A percentile compares a stretch with the other conserved stretches of the same genome.
Conservation (phyloP, 2,113 vertebrate genomes). For the Anguilla rostrata region DNA sequence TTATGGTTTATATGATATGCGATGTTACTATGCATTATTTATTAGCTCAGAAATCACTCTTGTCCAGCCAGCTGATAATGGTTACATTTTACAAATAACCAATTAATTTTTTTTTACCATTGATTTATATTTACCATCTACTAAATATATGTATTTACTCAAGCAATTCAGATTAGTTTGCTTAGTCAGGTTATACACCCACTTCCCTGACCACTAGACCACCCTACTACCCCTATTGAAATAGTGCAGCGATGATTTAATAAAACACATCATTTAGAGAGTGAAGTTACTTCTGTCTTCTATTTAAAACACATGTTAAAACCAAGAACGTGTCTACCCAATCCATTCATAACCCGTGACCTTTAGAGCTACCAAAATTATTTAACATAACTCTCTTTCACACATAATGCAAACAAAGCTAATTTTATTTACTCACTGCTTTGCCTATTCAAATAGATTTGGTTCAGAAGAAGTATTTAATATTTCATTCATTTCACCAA, state of each 20-base stretch:
- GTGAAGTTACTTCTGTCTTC: neutral
- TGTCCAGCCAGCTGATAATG: neutral
- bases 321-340: neutral
- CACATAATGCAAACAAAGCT: neutral
- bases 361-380: neutral
- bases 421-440: neutral
- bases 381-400: neutral
- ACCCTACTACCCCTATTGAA: neutral
- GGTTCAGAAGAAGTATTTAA: neutral
- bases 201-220: neutral
- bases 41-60: neutral
- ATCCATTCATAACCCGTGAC: neutral
- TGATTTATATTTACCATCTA: neutral
- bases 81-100: neutral
- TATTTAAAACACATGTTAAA: neutral
- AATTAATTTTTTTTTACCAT: neutral
- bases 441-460: neutral
- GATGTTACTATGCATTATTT: neutral
- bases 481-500: neutral
- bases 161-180: neutral
- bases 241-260: neutral
- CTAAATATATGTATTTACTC: neutral
- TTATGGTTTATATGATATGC: neutral
- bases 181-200: neutral
- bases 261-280: neutral